These are phyloP conservation scores for Whitmania pigra DNA, from an alignment of 1,140 invertebrate genomes.

Conservation along the genomic window DNA sequence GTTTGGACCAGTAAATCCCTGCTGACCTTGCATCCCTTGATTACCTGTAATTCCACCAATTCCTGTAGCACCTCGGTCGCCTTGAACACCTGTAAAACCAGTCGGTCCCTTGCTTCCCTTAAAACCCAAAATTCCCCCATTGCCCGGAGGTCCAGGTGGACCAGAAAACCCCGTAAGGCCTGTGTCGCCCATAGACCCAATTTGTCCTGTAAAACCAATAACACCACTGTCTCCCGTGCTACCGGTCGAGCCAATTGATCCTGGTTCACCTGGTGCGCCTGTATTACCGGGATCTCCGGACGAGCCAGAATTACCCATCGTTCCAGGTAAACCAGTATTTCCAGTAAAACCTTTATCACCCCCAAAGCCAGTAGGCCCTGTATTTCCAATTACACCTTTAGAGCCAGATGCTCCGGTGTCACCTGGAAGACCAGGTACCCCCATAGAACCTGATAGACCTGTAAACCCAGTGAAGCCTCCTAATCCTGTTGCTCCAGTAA, in stretches of 20 bases:
- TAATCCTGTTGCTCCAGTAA: neutral
- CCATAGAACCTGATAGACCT: neutral
- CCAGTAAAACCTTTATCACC: neutral
- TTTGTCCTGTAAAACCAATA: constrained; percentile 21
- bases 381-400: neutral
- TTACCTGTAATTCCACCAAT: constrained; percentile 24
- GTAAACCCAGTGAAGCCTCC: neutral
- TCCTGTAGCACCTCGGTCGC: constrained; percentile 26
- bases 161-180: constrained; percentile 19
- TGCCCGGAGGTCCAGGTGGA: constrained; percentile 19
- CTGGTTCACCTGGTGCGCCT: neutral
- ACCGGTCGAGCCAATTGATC: constrained; percentile 15
- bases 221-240: constrained; percentile 19
- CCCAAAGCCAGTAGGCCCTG: neutral
- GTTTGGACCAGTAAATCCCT: constrained; percentile 1
- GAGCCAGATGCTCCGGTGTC: neutral
- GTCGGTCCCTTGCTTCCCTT: constrained; percentile 10
- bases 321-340: constrained; percentile 14
- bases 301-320: neutral
- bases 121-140: constrained; percentile 15
- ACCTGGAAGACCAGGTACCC: neutral
- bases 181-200: constrained; percentile 18
- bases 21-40: constrained; percentile 30
- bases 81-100: constrained; percentile 30
- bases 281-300: constrained; percentile 1